Conservation (phyloP, 1,140 invertebrate species). For the Zophobas atratus region DNA sequence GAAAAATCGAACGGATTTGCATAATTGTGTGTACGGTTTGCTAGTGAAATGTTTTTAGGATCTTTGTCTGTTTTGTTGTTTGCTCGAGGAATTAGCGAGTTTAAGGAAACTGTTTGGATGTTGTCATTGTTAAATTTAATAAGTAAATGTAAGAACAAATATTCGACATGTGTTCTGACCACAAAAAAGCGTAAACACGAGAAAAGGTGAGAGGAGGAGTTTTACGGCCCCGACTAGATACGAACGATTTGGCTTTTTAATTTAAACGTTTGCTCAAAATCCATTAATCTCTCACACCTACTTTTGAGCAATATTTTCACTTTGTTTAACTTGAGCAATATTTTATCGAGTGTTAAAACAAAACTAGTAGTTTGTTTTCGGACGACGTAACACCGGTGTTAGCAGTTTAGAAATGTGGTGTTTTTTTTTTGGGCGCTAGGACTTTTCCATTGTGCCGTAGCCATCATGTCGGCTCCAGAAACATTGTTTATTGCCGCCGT, state of each 20-base stretch:
- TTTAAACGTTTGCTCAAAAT: not conserved
- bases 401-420: too few species aligned
- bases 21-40: conserved; percentile 11
- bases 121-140: conserved; percentile 28
- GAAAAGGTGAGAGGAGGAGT: not conserved
- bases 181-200: too few species aligned
- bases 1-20: conserved; percentile 34
- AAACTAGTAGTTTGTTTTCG: not conserved
- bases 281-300: not conserved
- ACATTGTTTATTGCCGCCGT: too few species aligned
- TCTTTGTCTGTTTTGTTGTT: conserved; percentile 19
- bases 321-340: not conserved
- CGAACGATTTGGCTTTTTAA: not conserved
- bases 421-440: too few species aligned
- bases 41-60: conserved; percentile 10
- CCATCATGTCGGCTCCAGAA: too few species aligned
- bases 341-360: not conserved
- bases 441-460: too few species aligned
- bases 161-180: not conserved
- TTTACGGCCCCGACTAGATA: not conserved
- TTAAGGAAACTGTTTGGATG: conserved; percentile 12
- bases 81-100: conserved; percentile 9
- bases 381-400: too few species aligned
- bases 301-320: not conserved
- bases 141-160: conserved; percentile 14